Percentiles rank a stretch among this genome's conserved stretches.
These are phyloP conservation scores for Helogale parvula DNA, from an alignment of 2,113 vertebrate genomes.

Conservation along the genomic window DNA sequence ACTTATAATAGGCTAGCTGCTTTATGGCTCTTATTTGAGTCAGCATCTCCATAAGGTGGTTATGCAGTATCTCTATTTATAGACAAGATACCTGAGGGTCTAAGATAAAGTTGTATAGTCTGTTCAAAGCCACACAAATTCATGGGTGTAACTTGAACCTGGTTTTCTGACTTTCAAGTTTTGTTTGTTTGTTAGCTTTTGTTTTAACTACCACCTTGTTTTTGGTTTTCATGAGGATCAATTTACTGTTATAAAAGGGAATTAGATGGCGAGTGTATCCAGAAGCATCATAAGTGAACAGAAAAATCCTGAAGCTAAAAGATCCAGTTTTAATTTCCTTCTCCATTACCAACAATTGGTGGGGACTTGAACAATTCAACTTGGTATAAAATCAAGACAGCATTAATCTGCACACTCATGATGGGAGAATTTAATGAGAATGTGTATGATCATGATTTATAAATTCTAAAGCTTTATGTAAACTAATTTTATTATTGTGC, in stretches of 20 bases:
- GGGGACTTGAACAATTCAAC: not conserved
- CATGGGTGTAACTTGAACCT: not conserved
- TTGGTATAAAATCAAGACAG: not conserved
- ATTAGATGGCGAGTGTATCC: not conserved
- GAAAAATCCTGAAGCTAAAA: not conserved
- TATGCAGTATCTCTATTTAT: not conserved
- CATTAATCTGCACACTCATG: not conserved
- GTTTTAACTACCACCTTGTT: not conserved
- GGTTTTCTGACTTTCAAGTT: not conserved
- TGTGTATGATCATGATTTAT: not conserved
- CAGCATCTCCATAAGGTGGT: not conserved
- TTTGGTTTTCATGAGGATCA: not conserved
- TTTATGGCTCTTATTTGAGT: not conserved
- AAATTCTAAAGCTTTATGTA: not conserved
- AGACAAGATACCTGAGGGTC: not conserved
- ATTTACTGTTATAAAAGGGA: not conserved
- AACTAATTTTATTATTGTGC: not conserved
- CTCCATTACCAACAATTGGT: not conserved
- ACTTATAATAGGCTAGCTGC: not conserved
- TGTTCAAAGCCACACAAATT: not conserved
- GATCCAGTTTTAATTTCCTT: not conserved
- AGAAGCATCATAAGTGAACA: not conserved
- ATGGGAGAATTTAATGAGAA: not conserved
- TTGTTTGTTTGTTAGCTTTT: not conserved
- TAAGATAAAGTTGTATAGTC: not conserved